Base-by-base conservation (phyloP, 2,113 vertebrate species). In the Sisor rabdophorus region DNA sequence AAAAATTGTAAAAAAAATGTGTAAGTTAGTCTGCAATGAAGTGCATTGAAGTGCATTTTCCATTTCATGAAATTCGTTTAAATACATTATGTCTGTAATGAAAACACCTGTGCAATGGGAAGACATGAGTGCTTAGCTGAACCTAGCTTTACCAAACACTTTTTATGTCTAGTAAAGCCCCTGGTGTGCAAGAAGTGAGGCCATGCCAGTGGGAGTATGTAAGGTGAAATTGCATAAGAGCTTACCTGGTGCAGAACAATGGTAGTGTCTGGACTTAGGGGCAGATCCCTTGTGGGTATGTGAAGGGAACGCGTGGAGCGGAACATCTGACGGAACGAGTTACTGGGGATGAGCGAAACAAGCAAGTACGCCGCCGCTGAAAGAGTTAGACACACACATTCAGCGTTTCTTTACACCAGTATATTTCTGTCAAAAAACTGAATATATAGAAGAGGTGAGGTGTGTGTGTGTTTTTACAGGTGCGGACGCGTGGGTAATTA, bases 301-400 rank as follows among this genome's bases (percentile, higher is more conserved):
- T 98, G 96, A 81, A 98, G 92, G 24, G 97, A 98, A 81, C 97
- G 96, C 0, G 97, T 98, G 61, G 97, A 98, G 85, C 97, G 94
- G 85, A 99, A 99, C 97, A 99, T 98, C 92, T 99, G 97, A 79
- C 97, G 96, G 91, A 99, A 99, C 77, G 97, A 99, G 94, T 99
- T 99, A 89, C 97, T 99, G 86, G 97, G 97, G 89, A 99, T 99
- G 88, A 99, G 95, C 52, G 97, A 99, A 81, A 99, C 97, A 88
- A 99, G 93, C 86, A 99, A 97, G 92, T 99, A 99, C 79, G 97
- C 97, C 78, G 97, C 97, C 50, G 97, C 97, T 99, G 90, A 58
- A 19, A 52, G 3, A 52, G 24, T 26, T 36, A 22, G 32, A 22
- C 60, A 40, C 59, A 40, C 32, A 15, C 22, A 61, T 19, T 12